Evolutionary conservation across 2,797 vertebrate genomes (phyloP).

Genomic region (Sparus aurata): DNA sequence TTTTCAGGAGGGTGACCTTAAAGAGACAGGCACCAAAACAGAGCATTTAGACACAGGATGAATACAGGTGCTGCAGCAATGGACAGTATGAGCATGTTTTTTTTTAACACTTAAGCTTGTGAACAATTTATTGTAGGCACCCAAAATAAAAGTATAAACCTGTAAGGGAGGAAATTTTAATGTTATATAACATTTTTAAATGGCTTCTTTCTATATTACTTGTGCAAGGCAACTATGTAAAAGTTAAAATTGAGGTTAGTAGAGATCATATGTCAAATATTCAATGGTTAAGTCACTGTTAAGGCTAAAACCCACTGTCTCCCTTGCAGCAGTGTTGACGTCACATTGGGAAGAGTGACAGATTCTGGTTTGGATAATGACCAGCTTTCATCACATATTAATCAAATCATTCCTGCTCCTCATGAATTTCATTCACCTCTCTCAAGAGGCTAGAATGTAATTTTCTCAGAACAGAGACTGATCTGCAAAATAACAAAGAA

Average conservation of each 20-base stretch:
- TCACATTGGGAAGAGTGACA: conserved; percentile 33
- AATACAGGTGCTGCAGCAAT: no score
- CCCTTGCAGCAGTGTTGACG: conserved; percentile 2
- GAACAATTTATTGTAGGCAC: no score
- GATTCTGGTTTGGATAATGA: conserved; percentile 62
- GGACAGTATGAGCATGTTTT: no score
- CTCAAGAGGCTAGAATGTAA: conserved; percentile 40
- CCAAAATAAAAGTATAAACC: no score
- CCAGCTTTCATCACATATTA: conserved; percentile 56
- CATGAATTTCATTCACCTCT: conserved; percentile 46
- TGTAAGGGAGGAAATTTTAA: background rate
- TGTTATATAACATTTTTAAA: background rate
- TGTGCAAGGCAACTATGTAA: background rate
- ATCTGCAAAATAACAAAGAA: conserved; percentile 53
- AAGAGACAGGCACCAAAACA: no score
- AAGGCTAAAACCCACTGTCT: background rate
- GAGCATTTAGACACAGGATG: no score
- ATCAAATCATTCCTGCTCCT: conserved; percentile 56
- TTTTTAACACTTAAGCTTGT: no score
- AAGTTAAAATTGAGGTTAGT: background rate
- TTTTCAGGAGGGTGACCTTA: no score
- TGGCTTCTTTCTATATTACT: background rate
- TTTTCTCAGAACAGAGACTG: conserved; percentile 49
- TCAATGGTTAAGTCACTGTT: background rate
- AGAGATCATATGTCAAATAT: background rate